These are phyloP conservation scores for Trematomus loennbergii DNA, from an alignment of 2,113 vertebrate genomes.

Conservation along the genomic window DNA sequence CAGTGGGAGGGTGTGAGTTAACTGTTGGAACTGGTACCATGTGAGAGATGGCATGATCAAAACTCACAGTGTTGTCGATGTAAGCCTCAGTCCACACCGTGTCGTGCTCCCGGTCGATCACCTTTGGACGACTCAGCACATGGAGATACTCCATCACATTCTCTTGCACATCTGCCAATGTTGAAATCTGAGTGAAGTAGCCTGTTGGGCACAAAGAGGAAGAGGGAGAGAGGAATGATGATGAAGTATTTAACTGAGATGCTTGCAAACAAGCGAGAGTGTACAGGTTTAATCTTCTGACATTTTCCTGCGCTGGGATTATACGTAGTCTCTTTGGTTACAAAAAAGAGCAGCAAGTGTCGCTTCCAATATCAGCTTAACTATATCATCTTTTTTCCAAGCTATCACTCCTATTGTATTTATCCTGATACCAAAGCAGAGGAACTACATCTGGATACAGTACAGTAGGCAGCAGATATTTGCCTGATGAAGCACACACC, in stretches of 20 bases:
- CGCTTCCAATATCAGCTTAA: slow-evolving; percentile 8
- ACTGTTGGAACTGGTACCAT: slow-evolving; percentile 1
- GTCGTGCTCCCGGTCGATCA: slow-evolving; percentile 97
- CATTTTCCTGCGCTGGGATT: background rate
- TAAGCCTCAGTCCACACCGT: slow-evolving; percentile 99
- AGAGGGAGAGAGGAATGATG: slow-evolving; percentile 1
- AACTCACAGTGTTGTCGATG: slow-evolving; percentile 97
- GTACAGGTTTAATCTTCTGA: background rate
- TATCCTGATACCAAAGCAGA: slow-evolving; percentile 1
- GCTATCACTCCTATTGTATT: slow-evolving; percentile 22
- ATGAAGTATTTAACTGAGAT: slow-evolving; percentile 7
- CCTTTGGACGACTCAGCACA: slow-evolving; percentile 96
- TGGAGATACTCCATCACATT: slow-evolving; percentile 99
- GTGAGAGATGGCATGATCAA: background rate
- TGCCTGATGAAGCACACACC: slow-evolving; percentile 36
- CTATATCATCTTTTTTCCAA: slow-evolving; percentile 5
- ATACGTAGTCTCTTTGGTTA: background rate
- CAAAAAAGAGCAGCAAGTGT: slow-evolving; percentile 5
- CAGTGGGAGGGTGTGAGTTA: background rate
- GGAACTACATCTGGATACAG: slow-evolving; percentile 31
- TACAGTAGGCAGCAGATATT: slow-evolving; percentile 22
- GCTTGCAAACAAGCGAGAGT: background rate
- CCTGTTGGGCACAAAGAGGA: slow-evolving; percentile 80
- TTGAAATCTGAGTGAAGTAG: slow-evolving; percentile 98
- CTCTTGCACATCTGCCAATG: slow-evolving; percentile 97